Evolutionary conservation across 1,140 invertebrate species (phyloP).

Genomic region (Mya arenaria): DNA sequence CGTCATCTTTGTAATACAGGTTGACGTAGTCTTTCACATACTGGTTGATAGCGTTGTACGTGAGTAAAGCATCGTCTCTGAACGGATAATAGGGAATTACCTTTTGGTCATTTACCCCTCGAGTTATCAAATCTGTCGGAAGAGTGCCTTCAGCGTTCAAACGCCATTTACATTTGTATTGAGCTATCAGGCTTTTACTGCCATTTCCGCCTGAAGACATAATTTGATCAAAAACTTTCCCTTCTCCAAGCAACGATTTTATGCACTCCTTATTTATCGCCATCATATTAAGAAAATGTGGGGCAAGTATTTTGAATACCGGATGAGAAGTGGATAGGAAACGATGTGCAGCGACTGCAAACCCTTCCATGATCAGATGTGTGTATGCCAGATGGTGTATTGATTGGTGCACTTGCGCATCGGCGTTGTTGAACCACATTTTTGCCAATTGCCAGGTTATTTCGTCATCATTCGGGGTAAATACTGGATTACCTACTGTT

Average conservation of each 20-base stretch:
- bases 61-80: constrained; percentile 79
- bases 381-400: constrained; percentile 80
- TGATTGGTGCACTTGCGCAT: constrained; percentile 80
- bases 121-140: constrained; percentile 48
- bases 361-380: constrained; percentile 81
- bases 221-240: background rate
- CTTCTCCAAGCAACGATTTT: background rate
- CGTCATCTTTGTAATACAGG: constrained; percentile 42
- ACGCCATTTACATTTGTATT: background rate
- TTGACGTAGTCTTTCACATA: constrained; percentile 72
- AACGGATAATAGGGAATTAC: constrained; percentile 80
- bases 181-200: background rate
- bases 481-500: constrained; percentile 78
- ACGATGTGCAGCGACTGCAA: constrained; percentile 78
- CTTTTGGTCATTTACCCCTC: constrained; percentile 72
- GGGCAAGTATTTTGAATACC: constrained; percentile 80
- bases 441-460: constrained; percentile 82
- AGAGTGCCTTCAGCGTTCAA: constrained; percentile 51
- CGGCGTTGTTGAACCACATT: constrained; percentile 82
- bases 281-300: constrained; percentile 80
- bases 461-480: constrained; percentile 79
- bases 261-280: constrained; percentile 69
- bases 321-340: constrained; percentile 81
- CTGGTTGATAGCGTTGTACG: constrained; percentile 75
- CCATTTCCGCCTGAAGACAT: background rate